Evolutionary conservation across 2,888 invertebrate genomes (phyloP).

Genomic region (Archips crataeganus): DNA sequence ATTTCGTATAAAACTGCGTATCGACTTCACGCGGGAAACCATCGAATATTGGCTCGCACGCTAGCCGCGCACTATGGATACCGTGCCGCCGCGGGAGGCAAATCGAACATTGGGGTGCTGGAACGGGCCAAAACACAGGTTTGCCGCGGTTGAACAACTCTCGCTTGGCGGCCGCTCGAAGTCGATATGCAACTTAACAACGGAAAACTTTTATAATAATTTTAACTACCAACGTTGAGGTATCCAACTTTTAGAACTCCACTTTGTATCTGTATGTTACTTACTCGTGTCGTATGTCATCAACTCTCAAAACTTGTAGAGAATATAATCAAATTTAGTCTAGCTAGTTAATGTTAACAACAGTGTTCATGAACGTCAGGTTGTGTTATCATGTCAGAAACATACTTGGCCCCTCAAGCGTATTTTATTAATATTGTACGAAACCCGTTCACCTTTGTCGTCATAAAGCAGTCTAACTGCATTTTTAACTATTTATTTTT

Average conservation of each 20-base stretch:
- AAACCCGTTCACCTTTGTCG: background rate
- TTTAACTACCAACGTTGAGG: too few species aligned
- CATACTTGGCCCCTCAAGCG: background rate
- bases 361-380: background rate
- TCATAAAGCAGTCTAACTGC: background rate
- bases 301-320: background rate
- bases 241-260: background rate
- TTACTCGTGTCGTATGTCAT: background rate
- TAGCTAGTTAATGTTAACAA: constrained; percentile 3
- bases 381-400: background rate
- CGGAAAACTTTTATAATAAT: too few species aligned
- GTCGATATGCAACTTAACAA: too few species aligned
- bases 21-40: too few species aligned
- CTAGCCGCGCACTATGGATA: too few species aligned
- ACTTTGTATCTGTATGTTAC: background rate
- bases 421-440: background rate
- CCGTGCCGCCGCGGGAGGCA: too few species aligned
- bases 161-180: too few species aligned
- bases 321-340: constrained; percentile 6
- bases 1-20: too few species aligned
- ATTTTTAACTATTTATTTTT: background rate
- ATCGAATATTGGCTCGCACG: too few species aligned
- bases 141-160: too few species aligned
- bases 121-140: too few species aligned
- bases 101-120: too few species aligned